Evolutionary conservation across 2,888 invertebrate species (phyloP).

Genomic region (Minunthozetes semirufus): DNA sequence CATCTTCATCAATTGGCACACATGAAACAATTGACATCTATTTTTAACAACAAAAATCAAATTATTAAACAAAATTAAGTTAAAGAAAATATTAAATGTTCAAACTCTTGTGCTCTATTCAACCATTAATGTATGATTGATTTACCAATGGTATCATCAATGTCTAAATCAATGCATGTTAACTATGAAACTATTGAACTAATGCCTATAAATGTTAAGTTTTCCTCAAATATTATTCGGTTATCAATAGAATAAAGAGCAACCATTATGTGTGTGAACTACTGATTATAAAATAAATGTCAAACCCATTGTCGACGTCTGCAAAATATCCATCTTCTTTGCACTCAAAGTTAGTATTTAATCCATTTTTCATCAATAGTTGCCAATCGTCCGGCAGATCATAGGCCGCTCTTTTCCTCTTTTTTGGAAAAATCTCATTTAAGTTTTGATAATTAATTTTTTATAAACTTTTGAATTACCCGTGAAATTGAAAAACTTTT

Average conservation of each 20-base stretch:
- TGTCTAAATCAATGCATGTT: too few species aligned
- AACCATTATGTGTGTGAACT: too few species aligned
- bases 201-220: too few species aligned
- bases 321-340: neutral
- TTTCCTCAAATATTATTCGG: neutral
- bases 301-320: neutral
- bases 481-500: too few species aligned
- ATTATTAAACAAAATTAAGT: neutral
- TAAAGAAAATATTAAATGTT: neutral
- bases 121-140: too few species aligned
- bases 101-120: too few species aligned
- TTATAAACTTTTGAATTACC: too few species aligned
- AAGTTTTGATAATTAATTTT: too few species aligned
- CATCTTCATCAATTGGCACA: neutral
- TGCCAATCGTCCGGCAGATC: slow-evolving; percentile 11
- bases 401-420: slow-evolving; percentile 13
- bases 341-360: neutral
- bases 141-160: too few species aligned
- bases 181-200: too few species aligned
- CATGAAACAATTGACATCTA: neutral
- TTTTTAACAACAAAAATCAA: neutral
- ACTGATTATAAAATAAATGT: neutral
- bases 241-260: neutral
- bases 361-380: neutral
- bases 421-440: too few species aligned